Conservation (phyloP, 2,797 vertebrate species). For the Dendrocincla fuliginosa region DNA sequence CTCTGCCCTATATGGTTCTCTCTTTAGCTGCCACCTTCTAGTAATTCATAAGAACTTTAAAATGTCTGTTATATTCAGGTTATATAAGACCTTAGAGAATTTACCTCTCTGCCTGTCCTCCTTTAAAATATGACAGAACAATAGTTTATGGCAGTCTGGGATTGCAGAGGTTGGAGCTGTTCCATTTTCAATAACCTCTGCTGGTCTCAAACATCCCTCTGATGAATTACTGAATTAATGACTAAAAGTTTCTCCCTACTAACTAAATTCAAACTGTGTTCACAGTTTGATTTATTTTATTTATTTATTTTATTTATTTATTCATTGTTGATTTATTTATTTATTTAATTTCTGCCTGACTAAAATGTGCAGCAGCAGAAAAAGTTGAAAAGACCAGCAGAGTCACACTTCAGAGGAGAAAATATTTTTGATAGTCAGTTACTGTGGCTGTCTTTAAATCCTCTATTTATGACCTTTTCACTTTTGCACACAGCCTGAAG, state of each 20-base stretch:
- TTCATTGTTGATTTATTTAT: no score
- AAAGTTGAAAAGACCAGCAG: background rate
- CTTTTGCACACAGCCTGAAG: background rate
- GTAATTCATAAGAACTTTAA: background rate
- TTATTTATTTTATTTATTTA: no score
- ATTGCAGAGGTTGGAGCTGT: background rate
- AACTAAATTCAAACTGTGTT: background rate
- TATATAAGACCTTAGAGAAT: background rate
- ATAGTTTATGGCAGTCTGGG: background rate
- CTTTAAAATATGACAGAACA: background rate
- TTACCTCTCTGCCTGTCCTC: background rate
- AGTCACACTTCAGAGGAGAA: background rate
- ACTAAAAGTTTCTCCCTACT: background rate
- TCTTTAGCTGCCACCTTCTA: background rate
- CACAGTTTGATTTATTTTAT: background rate
- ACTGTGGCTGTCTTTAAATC: background rate
- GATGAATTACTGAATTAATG: background rate
- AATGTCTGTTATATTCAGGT: background rate
- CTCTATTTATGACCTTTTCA: background rate
- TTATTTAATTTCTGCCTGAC: background rate
- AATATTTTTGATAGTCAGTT: background rate
- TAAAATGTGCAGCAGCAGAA: background rate
- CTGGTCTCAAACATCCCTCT: background rate
- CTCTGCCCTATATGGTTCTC: fast-evolving
- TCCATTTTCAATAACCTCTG: background rate